These are phyloP conservation scores for Heliocidaris tuberculata DNA, from an alignment of 35 echinoderm and acorn worm genomes.

Conservation along the genomic window DNA sequence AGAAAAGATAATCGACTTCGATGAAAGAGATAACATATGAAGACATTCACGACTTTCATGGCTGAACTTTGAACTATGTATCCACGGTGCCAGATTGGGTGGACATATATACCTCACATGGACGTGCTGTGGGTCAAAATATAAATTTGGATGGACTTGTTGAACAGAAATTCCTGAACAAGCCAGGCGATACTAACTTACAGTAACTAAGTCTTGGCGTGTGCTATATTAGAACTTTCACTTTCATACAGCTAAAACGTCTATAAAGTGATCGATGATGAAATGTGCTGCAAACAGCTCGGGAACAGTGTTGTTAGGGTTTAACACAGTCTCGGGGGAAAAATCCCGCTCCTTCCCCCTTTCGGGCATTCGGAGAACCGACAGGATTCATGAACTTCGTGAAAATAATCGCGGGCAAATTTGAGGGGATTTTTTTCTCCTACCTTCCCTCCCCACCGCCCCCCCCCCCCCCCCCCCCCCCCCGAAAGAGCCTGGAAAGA, in stretches of 20 bases:
- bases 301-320: neutral
- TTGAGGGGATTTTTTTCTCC: too few relatives aligned
- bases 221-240: neutral
- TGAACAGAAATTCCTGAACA: neutral
- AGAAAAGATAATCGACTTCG: neutral
- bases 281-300: neutral
- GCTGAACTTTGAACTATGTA: neutral
- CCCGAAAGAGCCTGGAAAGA: too few relatives aligned
- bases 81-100: neutral
- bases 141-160: neutral
- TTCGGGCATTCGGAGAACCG: too few relatives aligned
- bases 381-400: too few relatives aligned
- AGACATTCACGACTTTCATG: neutral
- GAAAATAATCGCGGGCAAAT: too few relatives aligned
- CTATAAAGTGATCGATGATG: neutral
- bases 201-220: neutral
- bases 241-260: neutral
- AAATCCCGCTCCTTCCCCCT: neutral
- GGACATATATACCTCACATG: neutral
- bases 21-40: neutral
- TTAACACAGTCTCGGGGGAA: neutral
- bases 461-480: too few relatives aligned
- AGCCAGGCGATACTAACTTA: neutral
- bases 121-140: neutral
- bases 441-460: too few relatives aligned